These are phyloP conservation scores for Neoascia interrupta DNA, from an alignment of 2,888 invertebrate species.

Conservation along the genomic window DNA sequence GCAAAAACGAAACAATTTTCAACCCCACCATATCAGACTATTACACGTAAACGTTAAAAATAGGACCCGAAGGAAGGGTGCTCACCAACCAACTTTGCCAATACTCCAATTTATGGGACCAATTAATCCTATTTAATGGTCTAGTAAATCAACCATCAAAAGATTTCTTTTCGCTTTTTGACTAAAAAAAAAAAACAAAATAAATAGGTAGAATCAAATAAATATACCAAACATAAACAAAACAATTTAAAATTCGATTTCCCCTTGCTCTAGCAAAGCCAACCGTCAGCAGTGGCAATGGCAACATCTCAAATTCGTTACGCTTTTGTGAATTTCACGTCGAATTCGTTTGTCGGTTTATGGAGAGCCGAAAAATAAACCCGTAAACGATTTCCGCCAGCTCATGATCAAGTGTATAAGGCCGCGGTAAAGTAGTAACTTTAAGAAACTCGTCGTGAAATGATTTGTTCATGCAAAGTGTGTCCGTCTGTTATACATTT, in stretches of 20 bases:
- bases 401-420: slow-evolving; percentile 45
- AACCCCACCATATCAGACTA: too few species aligned
- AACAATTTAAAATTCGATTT: slow-evolving; percentile 44
- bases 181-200: too few species aligned
- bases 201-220: slow-evolving; percentile 32
- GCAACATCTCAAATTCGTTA: slow-evolving; percentile 35
- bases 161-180: neutral
- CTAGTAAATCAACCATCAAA: neutral
- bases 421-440: slow-evolving; percentile 52
- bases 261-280: neutral
- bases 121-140: neutral
- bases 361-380: slow-evolving; percentile 1
- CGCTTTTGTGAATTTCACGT: slow-evolving; percentile 37
- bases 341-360: slow-evolving; percentile 5
- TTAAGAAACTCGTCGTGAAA: slow-evolving; percentile 37
- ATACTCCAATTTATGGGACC: neutral
- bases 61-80: too few species aligned
- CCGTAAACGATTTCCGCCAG: slow-evolving; percentile 29
- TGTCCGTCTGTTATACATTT: slow-evolving; percentile 11
- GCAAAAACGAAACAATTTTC: too few species aligned
- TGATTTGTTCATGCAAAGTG: slow-evolving; percentile 45
- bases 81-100: too few species aligned
- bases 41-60: too few species aligned
- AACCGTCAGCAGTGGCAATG: neutral
- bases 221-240: slow-evolving; percentile 42